phyloP scores from a whole-genome alignment of 1,140 invertebrate genomes.

The Calycopis cecrops region DNA sequence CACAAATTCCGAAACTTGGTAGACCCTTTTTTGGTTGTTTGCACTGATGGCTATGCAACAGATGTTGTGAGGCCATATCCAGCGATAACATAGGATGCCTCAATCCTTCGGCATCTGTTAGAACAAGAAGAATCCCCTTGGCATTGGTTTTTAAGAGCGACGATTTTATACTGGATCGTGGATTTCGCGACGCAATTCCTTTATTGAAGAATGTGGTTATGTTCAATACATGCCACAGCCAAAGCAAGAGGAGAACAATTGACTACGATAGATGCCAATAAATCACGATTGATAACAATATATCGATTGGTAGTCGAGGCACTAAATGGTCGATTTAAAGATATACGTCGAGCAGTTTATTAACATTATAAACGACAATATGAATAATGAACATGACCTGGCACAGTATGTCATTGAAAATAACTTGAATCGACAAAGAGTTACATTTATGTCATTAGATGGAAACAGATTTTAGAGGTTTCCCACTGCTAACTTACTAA shows the following conservation, averaged over 20 bases:
- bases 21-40: constrained; percentile 24
- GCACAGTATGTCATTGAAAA: constrained; percentile 20
- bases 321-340: constrained; percentile 26
- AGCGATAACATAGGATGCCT: constrained; percentile 18
- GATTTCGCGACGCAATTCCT: constrained; percentile 25
- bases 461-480: constrained; percentile 1
- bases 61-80: constrained; percentile 17
- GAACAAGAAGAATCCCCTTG: constrained; percentile 12
- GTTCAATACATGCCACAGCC: constrained; percentile 25
- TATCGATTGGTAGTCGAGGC: constrained; percentile 24
- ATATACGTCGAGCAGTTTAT: constrained; percentile 27
- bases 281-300: constrained; percentile 29
- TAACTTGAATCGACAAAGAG: constrained; percentile 24
- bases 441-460: constrained; percentile 2
- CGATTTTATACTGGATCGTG: constrained; percentile 26
- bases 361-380: constrained; percentile 21
- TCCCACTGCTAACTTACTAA: not conserved
- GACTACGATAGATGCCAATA: no score
- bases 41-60: constrained; percentile 21
- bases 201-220: constrained; percentile 27
- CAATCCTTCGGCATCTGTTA: constrained; percentile 17
- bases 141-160: constrained; percentile 22
- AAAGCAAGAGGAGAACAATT: constrained; percentile 28
- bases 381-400: constrained; percentile 22
- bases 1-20: no score